A percentile compares a stretch with the other conserved stretches of the same genome.
Conservation (phyloP, 2,888 invertebrate species). For the Phaedon cochleariae region DNA sequence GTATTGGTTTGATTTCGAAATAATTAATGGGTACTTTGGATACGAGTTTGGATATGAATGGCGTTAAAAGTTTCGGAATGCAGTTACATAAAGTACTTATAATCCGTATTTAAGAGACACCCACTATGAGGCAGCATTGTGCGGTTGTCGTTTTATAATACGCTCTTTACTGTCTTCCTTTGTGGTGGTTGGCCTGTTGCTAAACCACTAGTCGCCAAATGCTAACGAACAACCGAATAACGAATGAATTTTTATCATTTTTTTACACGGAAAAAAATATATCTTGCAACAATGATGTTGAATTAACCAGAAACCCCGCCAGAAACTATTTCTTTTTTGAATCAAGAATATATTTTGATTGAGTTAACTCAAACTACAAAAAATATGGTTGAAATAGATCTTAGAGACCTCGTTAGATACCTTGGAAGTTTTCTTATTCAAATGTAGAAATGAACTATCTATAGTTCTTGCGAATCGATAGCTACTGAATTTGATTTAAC, state of each 20-base stretch:
- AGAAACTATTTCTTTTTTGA: too few species aligned
- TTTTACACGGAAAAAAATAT: too few species aligned
- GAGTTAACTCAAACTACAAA: too few species aligned
- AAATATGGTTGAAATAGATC: too few species aligned
- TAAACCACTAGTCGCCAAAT: neutral
- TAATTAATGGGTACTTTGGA: neutral
- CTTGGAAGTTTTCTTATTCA: too few species aligned
- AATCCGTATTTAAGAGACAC: constrained; percentile 32
- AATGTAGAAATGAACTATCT: too few species aligned
- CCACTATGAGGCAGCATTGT: constrained; percentile 11
- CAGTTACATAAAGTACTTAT: constrained; percentile 32
- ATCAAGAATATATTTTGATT: too few species aligned
- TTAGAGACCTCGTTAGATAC: too few species aligned
- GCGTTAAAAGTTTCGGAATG: constrained; percentile 16
- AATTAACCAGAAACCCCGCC: too few species aligned
- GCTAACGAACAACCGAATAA: neutral
- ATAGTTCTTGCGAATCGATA: too few species aligned
- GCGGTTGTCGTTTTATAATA: constrained; percentile 8
- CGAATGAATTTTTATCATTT: neutral
- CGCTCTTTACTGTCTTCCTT: constrained; percentile 5
- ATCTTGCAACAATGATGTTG: too few species aligned
- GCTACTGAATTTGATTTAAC: too few species aligned
- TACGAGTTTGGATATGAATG: neutral
- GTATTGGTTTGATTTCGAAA: neutral
- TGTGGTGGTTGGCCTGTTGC: neutral